A percentile compares a stretch with the other conserved stretches of the same genome.
Evolutionary conservation across 2,888 invertebrate species (phyloP).

Genomic region (Malacosoma neustria): DNA sequence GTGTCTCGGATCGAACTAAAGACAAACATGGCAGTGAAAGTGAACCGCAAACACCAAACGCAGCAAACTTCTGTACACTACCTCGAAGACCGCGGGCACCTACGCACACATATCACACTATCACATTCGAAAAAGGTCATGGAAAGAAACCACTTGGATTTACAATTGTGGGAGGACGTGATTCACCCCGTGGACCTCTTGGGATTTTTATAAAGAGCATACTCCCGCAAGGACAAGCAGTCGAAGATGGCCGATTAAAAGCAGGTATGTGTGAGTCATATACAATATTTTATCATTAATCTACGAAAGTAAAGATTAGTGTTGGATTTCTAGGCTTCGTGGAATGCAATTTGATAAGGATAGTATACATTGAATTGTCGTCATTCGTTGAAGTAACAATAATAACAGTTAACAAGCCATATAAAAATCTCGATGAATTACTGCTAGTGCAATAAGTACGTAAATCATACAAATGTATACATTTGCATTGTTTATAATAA

Average conservation of each 20-base stretch:
- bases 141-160: constrained; percentile 92
- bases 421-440: constrained; percentile 24
- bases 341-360: constrained; percentile 46
- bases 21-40: constrained; percentile 49
- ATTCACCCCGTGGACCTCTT: constrained; percentile 88
- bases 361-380: constrained; percentile 34
- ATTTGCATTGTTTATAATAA: constrained; percentile 17
- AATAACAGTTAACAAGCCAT: constrained; percentile 29
- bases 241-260: constrained; percentile 86
- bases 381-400: constrained; percentile 28
- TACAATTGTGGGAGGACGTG: constrained; percentile 90
- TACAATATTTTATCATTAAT: background rate
- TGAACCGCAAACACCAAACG: constrained; percentile 55
- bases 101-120: constrained; percentile 81
- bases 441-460: constrained; percentile 23
- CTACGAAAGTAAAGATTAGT: constrained; percentile 1
- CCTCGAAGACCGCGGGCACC: constrained; percentile 81
- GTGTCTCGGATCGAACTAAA: constrained; percentile 36
- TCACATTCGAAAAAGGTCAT: constrained; percentile 85
- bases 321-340: constrained; percentile 16
- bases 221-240: constrained; percentile 86
- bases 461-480: constrained; percentile 26
- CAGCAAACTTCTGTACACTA: constrained; percentile 82
- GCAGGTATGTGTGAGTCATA: constrained; percentile 75
- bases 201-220: constrained; percentile 92